Percentiles rank a stretch among this genome's conserved stretches.
Conservation (phyloP, 2,113 vertebrate species). For the Desmodus rotundus region DNA sequence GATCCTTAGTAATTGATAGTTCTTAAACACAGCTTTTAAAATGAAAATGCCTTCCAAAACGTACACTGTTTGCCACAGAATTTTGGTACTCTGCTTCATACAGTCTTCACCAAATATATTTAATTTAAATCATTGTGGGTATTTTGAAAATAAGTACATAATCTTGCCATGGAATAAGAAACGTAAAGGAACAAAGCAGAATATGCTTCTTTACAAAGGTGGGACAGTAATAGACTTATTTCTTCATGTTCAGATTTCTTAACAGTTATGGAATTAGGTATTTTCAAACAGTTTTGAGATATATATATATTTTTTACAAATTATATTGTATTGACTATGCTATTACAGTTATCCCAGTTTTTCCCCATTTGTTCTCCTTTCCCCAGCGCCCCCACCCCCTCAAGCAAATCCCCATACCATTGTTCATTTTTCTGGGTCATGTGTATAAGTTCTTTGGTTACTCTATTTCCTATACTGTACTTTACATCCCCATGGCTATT, state of each 20-base stretch:
- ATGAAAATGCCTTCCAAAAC: background rate
- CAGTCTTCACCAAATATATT: background rate
- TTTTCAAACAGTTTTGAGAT: background rate
- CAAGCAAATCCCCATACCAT: no score
- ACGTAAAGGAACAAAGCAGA: background rate
- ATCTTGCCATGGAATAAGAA: background rate
- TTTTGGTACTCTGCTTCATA: background rate
- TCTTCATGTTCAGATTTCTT: background rate
- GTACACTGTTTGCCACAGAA: background rate
- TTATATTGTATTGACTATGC: no score
- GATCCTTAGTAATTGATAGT: background rate
- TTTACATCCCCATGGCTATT: no score
- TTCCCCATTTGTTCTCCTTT: no score
- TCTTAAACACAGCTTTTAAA: background rate
- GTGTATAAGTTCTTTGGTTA: no score
- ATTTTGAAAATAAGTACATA: background rate
- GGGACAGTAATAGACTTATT: background rate
- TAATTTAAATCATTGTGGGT: background rate
- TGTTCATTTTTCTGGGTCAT: no score
- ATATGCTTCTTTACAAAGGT: slow-evolving; percentile 16
- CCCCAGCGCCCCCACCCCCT: no score
- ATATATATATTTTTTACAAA: background rate
- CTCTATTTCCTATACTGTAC: no score
- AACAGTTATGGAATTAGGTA: background rate
- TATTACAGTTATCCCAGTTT: no score